These are phyloP conservation scores for Carassius auratus DNA, from an alignment of 2,113 vertebrate genomes.

Conservation along the genomic window DNA sequence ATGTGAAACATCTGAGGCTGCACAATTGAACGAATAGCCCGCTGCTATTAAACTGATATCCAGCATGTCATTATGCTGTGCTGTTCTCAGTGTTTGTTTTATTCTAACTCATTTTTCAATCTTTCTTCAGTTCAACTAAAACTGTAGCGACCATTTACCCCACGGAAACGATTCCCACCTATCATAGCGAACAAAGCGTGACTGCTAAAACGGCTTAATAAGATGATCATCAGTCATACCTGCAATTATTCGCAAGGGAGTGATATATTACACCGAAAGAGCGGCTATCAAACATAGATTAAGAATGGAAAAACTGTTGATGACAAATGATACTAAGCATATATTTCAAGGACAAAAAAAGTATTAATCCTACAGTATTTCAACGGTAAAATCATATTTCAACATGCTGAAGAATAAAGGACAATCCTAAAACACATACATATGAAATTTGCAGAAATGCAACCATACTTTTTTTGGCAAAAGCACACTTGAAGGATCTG, in stretches of 20 bases:
- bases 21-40: constrained; percentile 12
- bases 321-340: constrained; percentile 6
- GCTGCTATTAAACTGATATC: constrained; percentile 31
- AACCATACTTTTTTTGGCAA: too few relatives aligned
- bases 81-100: constrained; percentile 33
- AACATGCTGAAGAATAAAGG: neutral
- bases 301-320: neutral
- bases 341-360: neutral
- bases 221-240: constrained; percentile 30
- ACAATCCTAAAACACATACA: neutral
- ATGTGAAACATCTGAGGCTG: constrained; percentile 15
- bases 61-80: constrained; percentile 13
- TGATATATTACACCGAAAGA: constrained; percentile 2
- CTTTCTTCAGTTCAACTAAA: constrained; percentile 15
- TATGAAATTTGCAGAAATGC: neutral
- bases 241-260: constrained; percentile 28
- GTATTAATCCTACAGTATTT: neutral
- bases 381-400: neutral
- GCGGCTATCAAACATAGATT: neutral
- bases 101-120: constrained; percentile 34
- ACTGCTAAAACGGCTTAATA: constrained; percentile 38
- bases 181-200: constrained; percentile 44
- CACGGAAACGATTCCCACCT: constrained; percentile 42
- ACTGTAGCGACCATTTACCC: constrained; percentile 46
- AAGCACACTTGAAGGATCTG: neutral